Evolutionary conservation across 2,113 vertebrate species (phyloP), one percentile per base, ranked within the genome.

Genomic region (Poeciliopsis prolifica): DNA sequence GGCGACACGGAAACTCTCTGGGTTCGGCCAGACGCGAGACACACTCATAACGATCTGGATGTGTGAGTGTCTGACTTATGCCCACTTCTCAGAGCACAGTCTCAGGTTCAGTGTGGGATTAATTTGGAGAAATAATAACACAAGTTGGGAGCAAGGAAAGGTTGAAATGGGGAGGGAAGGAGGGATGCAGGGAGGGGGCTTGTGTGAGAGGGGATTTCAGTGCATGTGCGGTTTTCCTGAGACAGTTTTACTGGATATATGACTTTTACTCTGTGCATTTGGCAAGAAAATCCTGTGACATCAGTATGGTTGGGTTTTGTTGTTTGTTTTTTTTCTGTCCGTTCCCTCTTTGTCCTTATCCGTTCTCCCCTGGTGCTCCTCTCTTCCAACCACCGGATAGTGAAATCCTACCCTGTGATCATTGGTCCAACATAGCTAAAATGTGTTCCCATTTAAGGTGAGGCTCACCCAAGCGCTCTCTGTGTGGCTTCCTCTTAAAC

Each of bases 1-100:
- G 88, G 91, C 87, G 90, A 93, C 93, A 90, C 89, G 92, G 92
- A 94, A 94, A 94, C 91, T 90, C 92, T 94, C 92, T 92, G 88
- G 83, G 82, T 94, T 91, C 90, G 81, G 88, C 91, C 93, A 93
- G 90, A 88, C 86, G 44, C 77, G 75, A 82, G 87, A 91, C 92
- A 81, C 90, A 85, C 91, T 93, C 87, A 90, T 92, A 93, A 94
- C 89, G 89, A 87, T 85, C 72, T 28, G 6, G 8, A 81, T 74
- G 80, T 74, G 78, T 74, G 78, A 44, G 76, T 78, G 82, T 67
- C 72, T 58, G 51, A 80, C 74, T 72, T 72, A 82, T 82, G 80
- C 81, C 71, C 74, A 72, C 75, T 69, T 87, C 68, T 83, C 66
- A 61, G 69, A 86, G 64, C 51, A 68, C 72, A 61, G 78, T 78